Percentiles rank a stretch among this genome's conserved stretches.
Evolutionary conservation across 2,113 vertebrate species (phyloP).

Genomic region (Montifringilla adamsi): DNA sequence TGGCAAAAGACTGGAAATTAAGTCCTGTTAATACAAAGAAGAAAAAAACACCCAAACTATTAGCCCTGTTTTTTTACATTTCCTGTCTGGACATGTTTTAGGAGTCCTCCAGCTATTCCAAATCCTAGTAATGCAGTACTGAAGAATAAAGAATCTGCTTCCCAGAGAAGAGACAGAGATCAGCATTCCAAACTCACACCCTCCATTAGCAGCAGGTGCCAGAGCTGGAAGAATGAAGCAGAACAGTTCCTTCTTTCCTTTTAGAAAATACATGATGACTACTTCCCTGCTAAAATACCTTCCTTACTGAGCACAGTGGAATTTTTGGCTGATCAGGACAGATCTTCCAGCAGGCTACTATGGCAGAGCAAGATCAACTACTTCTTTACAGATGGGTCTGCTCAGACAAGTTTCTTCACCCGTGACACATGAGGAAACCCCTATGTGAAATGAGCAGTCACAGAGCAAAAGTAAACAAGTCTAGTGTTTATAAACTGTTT

Average conservation of each 20-base stretch:
- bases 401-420: background rate
- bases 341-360: background rate
- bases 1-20: background rate
- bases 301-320: background rate
- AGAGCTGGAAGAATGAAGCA: background rate
- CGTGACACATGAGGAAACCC: slow-evolving; percentile 11
- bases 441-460: background rate
- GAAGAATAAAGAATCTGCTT: background rate
- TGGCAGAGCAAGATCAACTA: background rate
- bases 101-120: background rate
- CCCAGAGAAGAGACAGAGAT: background rate
- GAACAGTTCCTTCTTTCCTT: background rate
- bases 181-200: background rate
- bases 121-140: background rate
- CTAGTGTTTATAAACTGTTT: slow-evolving; percentile 25
- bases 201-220: background rate
- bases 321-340: background rate
- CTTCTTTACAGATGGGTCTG: background rate
- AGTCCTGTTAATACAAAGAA: background rate
- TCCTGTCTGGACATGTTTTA: background rate
- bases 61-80: background rate
- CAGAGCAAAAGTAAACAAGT: slow-evolving; percentile 36
- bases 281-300: background rate
- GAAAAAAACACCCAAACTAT: background rate
- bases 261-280: background rate